Evolutionary conservation across 1,140 invertebrate genomes (phyloP), one percentile per base, ranked within the genome.

Genomic region (Reticulitermes speratus): DNA sequence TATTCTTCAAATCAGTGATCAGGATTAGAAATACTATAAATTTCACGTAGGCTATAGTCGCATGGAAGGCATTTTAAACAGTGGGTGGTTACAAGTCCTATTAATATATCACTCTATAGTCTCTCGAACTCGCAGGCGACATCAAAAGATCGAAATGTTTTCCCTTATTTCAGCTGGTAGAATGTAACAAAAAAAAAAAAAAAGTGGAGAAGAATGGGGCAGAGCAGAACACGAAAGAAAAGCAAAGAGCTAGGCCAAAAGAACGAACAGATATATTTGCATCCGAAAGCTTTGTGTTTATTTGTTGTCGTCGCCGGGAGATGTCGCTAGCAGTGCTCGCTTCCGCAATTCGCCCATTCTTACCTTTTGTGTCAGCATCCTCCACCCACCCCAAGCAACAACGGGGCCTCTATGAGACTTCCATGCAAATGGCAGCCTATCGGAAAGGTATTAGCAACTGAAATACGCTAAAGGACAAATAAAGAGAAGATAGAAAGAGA

Each of bases 381-480:
- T 75, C 65, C 65, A 55, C 65, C 65, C 65, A n/a, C n/a, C 65
- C 9, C 11, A 55, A 55, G 52, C 52, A 55, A 55, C 52, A 55
- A 48, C 14, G 30, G 30, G 83, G 23, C 8, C 83, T 84, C 44
- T 84, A 84, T 84, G 83, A 84, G 83, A n/a, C 44, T 84, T 84
- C 83, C 44, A 84, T 84, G 83, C 38, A 84, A 84, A 84, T 44
- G 83, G 23, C 83, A 32, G 83, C 32, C 83, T 84, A 84, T 84
- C 83, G 83, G 83, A 84, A 84, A 84, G 83, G 83, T 84, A 84
- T 84, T 84, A 84, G 83, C 83, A 84, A 84, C 83, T 84, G 83
- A 84, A 84, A 84, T 30, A 44, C 83, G 44, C 83, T 25, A 84
- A 84, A 84, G 83, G 83, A 84, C 83, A 84, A 84, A 84, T 84